Evolutionary conservation across 2,888 invertebrate species (phyloP).

Genomic region (Drosophila pegasa): DNA sequence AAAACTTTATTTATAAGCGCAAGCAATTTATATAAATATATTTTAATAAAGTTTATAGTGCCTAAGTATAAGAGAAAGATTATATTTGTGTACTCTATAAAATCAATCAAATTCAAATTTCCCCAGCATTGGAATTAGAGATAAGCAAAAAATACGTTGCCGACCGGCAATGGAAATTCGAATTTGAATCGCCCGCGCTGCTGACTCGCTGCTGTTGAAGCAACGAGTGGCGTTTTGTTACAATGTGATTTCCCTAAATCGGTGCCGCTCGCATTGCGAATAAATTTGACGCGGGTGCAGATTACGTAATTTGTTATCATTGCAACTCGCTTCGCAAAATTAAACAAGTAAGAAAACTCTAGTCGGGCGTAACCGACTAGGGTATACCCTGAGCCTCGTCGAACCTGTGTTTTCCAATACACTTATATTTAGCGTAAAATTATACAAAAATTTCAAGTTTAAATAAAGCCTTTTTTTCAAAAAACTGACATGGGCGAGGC

Average conservation of each 20-base stretch:
- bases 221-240: slow-evolving; percentile 2
- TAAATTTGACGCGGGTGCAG: too few relatives aligned
- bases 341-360: too few relatives aligned
- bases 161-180: neutral
- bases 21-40: slow-evolving; percentile 75
- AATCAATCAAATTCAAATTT: too few relatives aligned
- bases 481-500: too few relatives aligned
- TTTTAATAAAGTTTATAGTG: slow-evolving; percentile 77
- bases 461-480: too few relatives aligned
- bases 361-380: too few relatives aligned
- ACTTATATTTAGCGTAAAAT: too few relatives aligned
- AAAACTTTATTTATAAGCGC: slow-evolving; percentile 68
- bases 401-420: too few relatives aligned
- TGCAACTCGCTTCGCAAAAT: too few relatives aligned
- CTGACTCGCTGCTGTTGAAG: neutral
- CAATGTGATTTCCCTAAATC: neutral
- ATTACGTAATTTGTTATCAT: too few relatives aligned
- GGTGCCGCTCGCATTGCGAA: neutral
- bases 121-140: neutral
- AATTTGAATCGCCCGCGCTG: slow-evolving; percentile 1
- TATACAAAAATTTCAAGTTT: too few relatives aligned
- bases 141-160: neutral
- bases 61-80: slow-evolving; percentile 43
- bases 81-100: neutral
- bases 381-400: too few relatives aligned